Evolutionary conservation across 2,888 invertebrate species (phyloP).

Genomic region (Rhamphomyia laevipes): DNA sequence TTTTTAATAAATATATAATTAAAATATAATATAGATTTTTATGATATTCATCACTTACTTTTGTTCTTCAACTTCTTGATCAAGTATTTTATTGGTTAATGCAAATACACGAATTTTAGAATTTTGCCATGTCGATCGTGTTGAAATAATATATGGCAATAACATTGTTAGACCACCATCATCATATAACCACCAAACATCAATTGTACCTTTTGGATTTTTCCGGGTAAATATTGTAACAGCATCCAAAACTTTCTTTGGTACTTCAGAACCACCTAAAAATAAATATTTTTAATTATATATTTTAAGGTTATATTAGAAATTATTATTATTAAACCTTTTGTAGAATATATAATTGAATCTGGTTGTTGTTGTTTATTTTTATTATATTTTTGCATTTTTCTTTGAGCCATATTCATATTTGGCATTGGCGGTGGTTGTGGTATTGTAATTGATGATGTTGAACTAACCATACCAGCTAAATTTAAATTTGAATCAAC

Average conservation of each 20-base stretch:
- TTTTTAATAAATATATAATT: too few relatives aligned
- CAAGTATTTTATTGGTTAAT: conserved; percentile 65
- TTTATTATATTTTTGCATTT: conserved; percentile 23
- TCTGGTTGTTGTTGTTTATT: too few relatives aligned
- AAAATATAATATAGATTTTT: too few relatives aligned
- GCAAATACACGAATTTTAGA: conserved; percentile 74
- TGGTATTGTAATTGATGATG: conserved; percentile 27
- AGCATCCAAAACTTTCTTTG: conserved; percentile 53
- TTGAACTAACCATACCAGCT: conserved; percentile 37
- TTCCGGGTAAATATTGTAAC: conserved; percentile 67
- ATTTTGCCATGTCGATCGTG: conserved; percentile 61
- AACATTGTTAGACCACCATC: conserved; percentile 79
- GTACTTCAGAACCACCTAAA: conserved; percentile 45
- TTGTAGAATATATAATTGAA: conserved; percentile 43
- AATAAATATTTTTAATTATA: background rate
- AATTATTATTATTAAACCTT: conserved; percentile 18
- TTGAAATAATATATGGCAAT: conserved; percentile 73
- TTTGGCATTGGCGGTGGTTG: conserved; percentile 30
- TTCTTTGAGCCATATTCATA: conserved; percentile 28
- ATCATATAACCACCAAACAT: conserved; percentile 96
- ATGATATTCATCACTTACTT: conserved; percentile 65
- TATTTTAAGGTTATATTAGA: background rate
- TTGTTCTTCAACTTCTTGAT: conserved; percentile 69
- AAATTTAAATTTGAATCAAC: conserved; percentile 62
- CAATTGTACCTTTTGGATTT: conserved; percentile 69